Base-by-base conservation (phyloP, 2,888 invertebrate species). In the Nephrotoma appendiculata region DNA sequence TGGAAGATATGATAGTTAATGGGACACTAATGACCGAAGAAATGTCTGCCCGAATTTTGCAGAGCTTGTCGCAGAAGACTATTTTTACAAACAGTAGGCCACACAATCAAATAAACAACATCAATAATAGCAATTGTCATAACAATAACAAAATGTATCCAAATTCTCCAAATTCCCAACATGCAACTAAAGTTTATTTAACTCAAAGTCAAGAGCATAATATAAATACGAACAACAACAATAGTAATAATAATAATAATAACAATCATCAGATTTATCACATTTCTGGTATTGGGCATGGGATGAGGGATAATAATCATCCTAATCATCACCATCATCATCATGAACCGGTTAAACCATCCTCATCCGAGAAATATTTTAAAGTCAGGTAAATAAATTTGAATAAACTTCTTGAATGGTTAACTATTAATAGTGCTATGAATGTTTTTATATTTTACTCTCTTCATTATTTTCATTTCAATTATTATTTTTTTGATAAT, bases 1-100 rank as follows among this genome's bases (percentile, higher is more conserved):
- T 84, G 86, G 91, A 92, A 87, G 90, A 91, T 19, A 90, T 91
- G 90, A 91, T 91, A 88, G 91, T 91, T 7, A 92, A 92, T 88
- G 91, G 92, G 44, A 91, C 91, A 0, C 91, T 91, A 87, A 91
- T 91, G 91, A 91, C 91, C 2, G 92, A 92, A 86, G 92, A 92
- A 86, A 57, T 91, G 2, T 91, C 92, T 45, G 91, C 91, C 4
- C 89, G 91, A 71, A 92, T 92, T 83, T 88, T 92, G 41, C 91
- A 92, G 87, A 91, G 92, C 88, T 91, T 92, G 90, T 91, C 91
- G 0, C 91, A 91, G 87, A 92, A 92, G 88, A 90, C 91, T 0
- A 90, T 91, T 86, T 89, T 88, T 86, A 90, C 89, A 88, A 89
- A 89, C 85, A 87, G 83, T 83, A 86, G 86, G 44, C 43, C 86